Percentiles rank a stretch among this genome's conserved stretches.
These are phyloP conservation scores for Stichodactyla mertensii DNA, from an alignment of 64 coral and sea anemone species.

Conservation along the genomic window DNA sequence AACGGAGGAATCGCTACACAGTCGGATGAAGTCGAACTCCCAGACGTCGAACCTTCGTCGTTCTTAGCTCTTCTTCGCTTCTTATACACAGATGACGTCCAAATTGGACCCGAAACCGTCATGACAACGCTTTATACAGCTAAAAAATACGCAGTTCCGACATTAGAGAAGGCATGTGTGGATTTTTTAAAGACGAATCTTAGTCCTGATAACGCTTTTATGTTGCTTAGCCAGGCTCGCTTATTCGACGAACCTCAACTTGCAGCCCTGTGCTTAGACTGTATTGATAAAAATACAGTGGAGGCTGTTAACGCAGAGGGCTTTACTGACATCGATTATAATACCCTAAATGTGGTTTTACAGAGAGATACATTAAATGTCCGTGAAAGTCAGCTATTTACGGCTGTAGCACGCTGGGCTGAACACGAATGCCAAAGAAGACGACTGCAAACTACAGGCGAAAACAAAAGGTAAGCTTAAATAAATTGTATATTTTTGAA, in stretches of 20 bases:
- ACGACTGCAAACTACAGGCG: conserved; percentile 60
- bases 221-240: conserved; percentile 93
- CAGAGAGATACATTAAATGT: conserved; percentile 86
- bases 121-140: conserved; percentile 98
- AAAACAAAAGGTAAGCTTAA: conserved; percentile 90
- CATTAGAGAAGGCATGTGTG: conserved; percentile 89
- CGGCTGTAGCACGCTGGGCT: conserved; percentile 73
- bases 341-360: conserved; percentile 81
- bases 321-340: conserved; percentile 95
- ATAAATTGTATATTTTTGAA: background rate
- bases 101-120: conserved; percentile 96
- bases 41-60: conserved; percentile 88
- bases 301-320: conserved; percentile 89
- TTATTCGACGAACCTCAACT: conserved; percentile 91
- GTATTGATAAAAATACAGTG: conserved; percentile 87
- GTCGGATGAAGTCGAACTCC: conserved; percentile 94
- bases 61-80: conserved; percentile 90
- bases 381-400: conserved; percentile 82
- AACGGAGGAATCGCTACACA: conserved; percentile 91
- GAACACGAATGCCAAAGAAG: conserved; percentile 90
- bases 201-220: conserved; percentile 95
- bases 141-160: conserved; percentile 95
- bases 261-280: conserved; percentile 79
- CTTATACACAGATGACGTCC: conserved; percentile 91
- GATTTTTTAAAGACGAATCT: conserved; percentile 99